Conservation (phyloP, 2,113 vertebrate species). For the Chloropsis hardwickii region DNA sequence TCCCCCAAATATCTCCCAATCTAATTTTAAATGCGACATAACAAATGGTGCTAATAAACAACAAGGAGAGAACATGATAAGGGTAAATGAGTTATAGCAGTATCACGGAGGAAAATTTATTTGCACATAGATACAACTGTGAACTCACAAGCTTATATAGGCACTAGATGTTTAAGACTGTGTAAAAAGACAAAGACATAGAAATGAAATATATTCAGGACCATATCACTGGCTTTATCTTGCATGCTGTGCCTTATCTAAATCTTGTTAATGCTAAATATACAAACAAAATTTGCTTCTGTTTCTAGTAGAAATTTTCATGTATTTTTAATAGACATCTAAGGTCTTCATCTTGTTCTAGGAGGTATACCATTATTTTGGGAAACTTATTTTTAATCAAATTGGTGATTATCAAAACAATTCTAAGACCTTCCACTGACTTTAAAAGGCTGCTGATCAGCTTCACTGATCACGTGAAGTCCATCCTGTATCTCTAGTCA, state of each 20-base stretch:
- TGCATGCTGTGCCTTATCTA: background rate
- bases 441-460: background rate
- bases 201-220: background rate
- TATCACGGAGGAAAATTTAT: background rate
- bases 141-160: background rate
- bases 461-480: background rate
- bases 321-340: background rate
- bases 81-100: background rate
- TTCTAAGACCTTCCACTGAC: background rate
- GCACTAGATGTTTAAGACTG: background rate
- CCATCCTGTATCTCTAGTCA: background rate
- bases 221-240: background rate
- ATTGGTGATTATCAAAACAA: background rate
- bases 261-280: background rate
- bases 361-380: background rate
- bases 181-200: background rate
- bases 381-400: background rate
- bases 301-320: background rate
- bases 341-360: background rate
- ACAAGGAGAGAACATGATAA: background rate
- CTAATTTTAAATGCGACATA: slow-evolving; percentile 36
- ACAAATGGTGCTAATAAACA: slow-evolving; percentile 48
- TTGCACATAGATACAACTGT: background rate
- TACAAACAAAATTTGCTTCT: background rate
- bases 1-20: slow-evolving; percentile 43